Conservation (phyloP, 1,140 invertebrate genomes). For the Pomacea maculata region DNA sequence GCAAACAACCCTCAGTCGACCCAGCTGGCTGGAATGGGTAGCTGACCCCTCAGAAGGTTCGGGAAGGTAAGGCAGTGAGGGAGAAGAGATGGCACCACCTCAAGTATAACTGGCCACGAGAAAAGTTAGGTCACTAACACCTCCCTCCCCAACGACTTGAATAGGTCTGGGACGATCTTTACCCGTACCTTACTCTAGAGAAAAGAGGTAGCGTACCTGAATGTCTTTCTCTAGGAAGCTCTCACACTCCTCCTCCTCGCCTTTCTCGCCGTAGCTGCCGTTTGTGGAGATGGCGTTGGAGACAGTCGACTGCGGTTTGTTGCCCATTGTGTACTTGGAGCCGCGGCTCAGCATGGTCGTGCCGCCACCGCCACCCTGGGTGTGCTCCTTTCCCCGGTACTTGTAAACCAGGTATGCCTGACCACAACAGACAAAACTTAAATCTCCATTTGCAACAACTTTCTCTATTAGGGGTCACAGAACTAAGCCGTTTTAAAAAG, state of each 20-base stretch:
- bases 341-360: conserved; percentile 56
- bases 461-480: not conserved
- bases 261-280: conserved; percentile 42
- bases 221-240: conserved; percentile 63
- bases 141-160: too few species aligned
- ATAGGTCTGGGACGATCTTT: too few species aligned
- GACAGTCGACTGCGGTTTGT: conserved; percentile 34
- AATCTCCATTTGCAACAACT: too few species aligned
- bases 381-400: conserved; percentile 64
- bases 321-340: conserved; percentile 39
- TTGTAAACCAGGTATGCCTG: conserved; percentile 71
- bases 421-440: not conserved
- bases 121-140: too few species aligned
- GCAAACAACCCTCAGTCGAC: too few species aligned
- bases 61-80: too few species aligned
- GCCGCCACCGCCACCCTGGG: conserved; percentile 40
- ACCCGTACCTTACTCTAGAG: too few species aligned
- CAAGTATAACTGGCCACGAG: too few species aligned
- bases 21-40: too few species aligned
- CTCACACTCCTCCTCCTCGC: conserved; percentile 54
- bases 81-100: too few species aligned
- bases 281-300: conserved; percentile 36
- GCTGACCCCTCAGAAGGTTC: too few species aligned
- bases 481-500: conserved; percentile 5
- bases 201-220: conserved; percentile 41